Evolutionary conservation across 2,113 vertebrate species (phyloP).

Genomic region (Varanus komodoensis): DNA sequence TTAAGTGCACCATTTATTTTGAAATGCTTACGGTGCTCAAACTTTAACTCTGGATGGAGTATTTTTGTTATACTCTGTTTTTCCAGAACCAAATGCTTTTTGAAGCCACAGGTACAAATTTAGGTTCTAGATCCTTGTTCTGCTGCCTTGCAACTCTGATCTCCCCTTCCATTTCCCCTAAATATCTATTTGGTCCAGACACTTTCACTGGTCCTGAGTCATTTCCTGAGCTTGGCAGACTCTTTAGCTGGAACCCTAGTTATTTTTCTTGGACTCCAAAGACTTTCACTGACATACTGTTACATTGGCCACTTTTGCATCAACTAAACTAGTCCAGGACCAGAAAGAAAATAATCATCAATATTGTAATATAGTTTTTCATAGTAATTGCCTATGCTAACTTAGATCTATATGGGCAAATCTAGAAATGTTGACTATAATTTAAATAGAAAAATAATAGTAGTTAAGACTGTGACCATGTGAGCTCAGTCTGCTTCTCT

Average conservation of each 20-base stretch:
- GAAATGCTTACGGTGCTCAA: neutral
- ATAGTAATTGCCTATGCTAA: no score
- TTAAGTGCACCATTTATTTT: constrained; percentile 6
- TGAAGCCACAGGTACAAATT: no score
- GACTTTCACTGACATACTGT: neutral
- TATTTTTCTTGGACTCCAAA: neutral
- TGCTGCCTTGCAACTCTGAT: neutral
- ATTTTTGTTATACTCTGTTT: neutral
- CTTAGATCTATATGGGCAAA: no score
- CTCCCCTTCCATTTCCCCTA: neutral
- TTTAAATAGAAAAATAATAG: no score
- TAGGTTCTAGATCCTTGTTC: neutral
- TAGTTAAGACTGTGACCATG: no score
- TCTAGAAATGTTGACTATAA: no score
- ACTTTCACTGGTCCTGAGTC: neutral
- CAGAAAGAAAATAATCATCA: no score
- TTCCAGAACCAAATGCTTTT: neutral
- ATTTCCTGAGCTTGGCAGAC: neutral
- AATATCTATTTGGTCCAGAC: neutral
- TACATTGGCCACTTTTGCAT: no score
- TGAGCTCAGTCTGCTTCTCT: no score
- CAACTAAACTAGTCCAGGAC: no score
- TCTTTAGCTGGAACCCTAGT: no score
- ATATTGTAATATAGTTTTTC: no score
- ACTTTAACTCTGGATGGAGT: neutral